Evolutionary conservation across 2,888 invertebrate species (phyloP), one percentile per base, ranked within the genome.

Genomic region (Ethmia dodecea): DNA sequence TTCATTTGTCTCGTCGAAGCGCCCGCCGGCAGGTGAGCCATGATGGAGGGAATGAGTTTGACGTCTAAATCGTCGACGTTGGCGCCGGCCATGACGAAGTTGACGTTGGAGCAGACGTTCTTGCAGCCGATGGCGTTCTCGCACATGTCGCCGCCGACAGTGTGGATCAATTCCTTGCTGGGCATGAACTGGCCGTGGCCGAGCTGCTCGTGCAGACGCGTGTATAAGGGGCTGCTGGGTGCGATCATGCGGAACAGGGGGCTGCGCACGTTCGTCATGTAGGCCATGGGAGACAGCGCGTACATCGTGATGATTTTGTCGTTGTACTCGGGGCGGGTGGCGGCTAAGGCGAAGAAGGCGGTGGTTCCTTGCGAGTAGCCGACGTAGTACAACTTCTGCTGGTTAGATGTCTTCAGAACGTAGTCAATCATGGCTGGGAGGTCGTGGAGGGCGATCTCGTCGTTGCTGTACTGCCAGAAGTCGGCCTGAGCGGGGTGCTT

Each of bases 21-120:
- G 2, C 90, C 90, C 4, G 89, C 88, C 0, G 90, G 90, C 27
- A 83, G 56, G 57, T 89, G 89, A 10, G 58, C 64, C 33, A 88
- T 56, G 42, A 90, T 88, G 1, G 87, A 81, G 2, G 88, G 87
- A n/a, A 89, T 55, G 34, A 87, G 63, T 3, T 80, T 80, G 37
- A 68, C 57, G 47, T 91, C 89, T 45, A 90, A 62, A 52, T 88
- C 84, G 8, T 81, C 68, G 2, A 79, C 67, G 72, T 89, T 88
- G 30, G 86, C 76, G 15, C 93, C 93, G 24, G 88, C 80, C 38
- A 91, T 71, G 12, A 91, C 71, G 60, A 91, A 91, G 47, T 92
- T 72, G 6, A 89, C 55, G 58, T 90, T 88, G 33, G 89, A 78
- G 59, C 92, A 92, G 3, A 92, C 52, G 20, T 76, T 60, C 50